Percentiles rank a stretch among this genome's conserved stretches.
Evolutionary conservation across 2,113 vertebrate genomes (phyloP).

Genomic region (Ctenodactylus gundi): DNA sequence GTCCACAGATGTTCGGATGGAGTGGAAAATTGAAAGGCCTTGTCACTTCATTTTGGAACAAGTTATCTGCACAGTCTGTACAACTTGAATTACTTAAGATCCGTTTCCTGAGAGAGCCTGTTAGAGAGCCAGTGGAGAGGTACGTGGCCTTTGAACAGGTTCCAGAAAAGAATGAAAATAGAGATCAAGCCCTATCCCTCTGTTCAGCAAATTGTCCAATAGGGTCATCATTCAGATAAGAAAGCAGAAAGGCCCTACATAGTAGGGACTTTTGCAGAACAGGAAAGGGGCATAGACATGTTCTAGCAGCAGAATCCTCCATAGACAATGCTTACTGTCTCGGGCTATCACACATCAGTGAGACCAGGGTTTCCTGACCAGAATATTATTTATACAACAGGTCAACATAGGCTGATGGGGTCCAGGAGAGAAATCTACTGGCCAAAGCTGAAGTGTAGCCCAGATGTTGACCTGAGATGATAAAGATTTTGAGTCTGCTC

Average conservation of each 20-base stretch:
- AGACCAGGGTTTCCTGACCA: background rate
- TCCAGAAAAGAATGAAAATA: background rate
- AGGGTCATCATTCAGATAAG: background rate
- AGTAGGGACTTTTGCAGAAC: background rate
- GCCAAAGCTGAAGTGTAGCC: background rate
- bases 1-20: background rate
- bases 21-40: background rate
- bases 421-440: background rate
- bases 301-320: background rate
- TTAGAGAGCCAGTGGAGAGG: background rate
- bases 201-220: background rate
- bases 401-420: background rate
- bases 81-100: slow-evolving; percentile 3
- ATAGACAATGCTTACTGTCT: background rate
- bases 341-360: background rate
- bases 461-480: background rate
- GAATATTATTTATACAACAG: background rate
- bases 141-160: background rate
- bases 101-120: background rate
- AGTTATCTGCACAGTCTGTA: background rate
- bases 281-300: background rate
- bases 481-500: no score
- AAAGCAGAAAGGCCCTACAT: background rate
- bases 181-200: background rate
- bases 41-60: background rate